phyloP scores from a whole-genome alignment of 1,140 invertebrate species.

The Hycleus phaleratus region DNA sequence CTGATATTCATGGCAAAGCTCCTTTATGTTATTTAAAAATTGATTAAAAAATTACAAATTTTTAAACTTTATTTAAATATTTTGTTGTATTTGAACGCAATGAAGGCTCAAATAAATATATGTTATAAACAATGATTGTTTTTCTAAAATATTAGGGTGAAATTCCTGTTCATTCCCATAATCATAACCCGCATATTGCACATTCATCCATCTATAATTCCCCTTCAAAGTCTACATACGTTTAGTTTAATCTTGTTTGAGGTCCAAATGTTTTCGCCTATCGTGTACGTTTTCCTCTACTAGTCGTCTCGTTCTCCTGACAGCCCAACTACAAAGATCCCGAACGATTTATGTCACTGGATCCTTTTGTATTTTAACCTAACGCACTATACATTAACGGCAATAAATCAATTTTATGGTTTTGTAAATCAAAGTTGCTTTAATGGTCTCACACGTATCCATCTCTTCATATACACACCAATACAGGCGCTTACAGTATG shows the following conservation, averaged over 20 bases:
- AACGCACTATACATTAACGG: conserved; percentile 41
- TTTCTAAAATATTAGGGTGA: neutral
- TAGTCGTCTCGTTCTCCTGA: conserved; percentile 17
- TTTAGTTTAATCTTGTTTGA: too few relatives aligned
- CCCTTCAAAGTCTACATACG: too few relatives aligned
- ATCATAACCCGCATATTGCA: too few relatives aligned
- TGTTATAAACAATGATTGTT: conserved; percentile 33
- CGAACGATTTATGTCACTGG: conserved; percentile 41
- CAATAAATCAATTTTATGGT: conserved; percentile 44
- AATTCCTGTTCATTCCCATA: too few relatives aligned
- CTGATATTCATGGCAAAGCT: conserved; percentile 42
- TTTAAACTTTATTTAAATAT: conserved; percentile 41
- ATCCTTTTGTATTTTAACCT: conserved; percentile 41
- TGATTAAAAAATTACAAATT: conserved; percentile 9
- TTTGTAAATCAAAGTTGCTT: conserved; percentile 42
- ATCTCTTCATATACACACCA: neutral
- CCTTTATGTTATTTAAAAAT: conserved; percentile 38
- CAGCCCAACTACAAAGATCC: conserved; percentile 39
- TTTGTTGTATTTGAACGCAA: conserved; percentile 44
- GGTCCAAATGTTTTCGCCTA: too few relatives aligned
- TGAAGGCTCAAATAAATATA: conserved; percentile 44
- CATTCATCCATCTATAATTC: too few relatives aligned
- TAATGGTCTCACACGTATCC: conserved; percentile 29
- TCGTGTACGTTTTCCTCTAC: too few relatives aligned
- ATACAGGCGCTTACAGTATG: neutral